Evolutionary conservation across 2,113 vertebrate genomes (phyloP), one percentile per base, ranked within the genome.

Genomic region (Notarius quadriscutis): DNA sequence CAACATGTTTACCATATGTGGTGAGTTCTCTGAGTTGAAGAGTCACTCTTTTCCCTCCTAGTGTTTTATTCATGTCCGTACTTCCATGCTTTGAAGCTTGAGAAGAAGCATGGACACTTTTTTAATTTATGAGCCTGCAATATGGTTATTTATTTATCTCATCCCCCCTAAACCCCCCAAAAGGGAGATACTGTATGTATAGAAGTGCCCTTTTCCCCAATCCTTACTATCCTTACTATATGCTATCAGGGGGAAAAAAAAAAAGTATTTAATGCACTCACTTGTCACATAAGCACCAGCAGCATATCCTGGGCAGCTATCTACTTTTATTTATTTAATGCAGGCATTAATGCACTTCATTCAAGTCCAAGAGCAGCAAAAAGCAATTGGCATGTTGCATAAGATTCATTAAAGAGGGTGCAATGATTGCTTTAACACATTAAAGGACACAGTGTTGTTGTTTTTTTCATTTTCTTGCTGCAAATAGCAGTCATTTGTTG

Each of bases 1-100:
- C 72, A 30, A 65, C 88, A 91, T 89, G 81, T 81, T 88, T 81
- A 88, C 69, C 84, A 83, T 50, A 77, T 90, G 83, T 89, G 86
- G 69, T 65, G 5, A 55, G 53, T 57, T 57, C 15, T 57, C 53
- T 55, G 48, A 77, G 74, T 87, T 30, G 51, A 15, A 78, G 48
- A 87, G 81, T 89, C 60, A 27, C 30, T 89, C 85, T 87, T 48
- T 53, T 41, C 55, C 53, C 60, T 25, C 80, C 81, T 85, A 25
- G 87, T 93, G 50, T 91, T 92, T 92, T 91, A 92, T 92, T 92
- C 86, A 93, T 91, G 71, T 83, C 12, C n/a, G 69, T 30, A 55
- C 60, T 69, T 83, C 41, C 50, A 34, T 82, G 77, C 86, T 72
- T 85, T 85, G 20, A 83, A 83, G 79, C 58, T 86, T 75, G 27